These are phyloP conservation scores for Diarsia dahlii DNA, from an alignment of 2,888 invertebrate genomes.

Conservation along the genomic window DNA sequence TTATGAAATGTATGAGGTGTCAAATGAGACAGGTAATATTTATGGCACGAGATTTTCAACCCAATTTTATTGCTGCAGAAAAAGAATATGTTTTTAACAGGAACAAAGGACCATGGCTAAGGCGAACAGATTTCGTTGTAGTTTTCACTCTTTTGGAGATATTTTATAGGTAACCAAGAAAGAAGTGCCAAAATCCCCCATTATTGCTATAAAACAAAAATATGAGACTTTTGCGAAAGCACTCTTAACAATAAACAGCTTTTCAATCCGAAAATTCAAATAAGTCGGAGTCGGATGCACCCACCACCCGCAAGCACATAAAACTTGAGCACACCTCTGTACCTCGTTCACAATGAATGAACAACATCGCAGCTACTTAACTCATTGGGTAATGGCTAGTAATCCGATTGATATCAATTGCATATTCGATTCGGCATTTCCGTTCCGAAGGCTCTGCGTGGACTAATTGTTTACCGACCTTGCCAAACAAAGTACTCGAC, in stretches of 20 bases:
- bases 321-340: constrained; percentile 69
- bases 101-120: neutral
- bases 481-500: constrained; percentile 73
- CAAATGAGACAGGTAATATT: constrained; percentile 32
- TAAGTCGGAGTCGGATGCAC: neutral
- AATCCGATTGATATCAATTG: constrained; percentile 82
- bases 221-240: neutral
- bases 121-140: neutral
- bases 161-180: neutral
- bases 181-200: neutral
- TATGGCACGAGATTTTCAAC: constrained; percentile 4
- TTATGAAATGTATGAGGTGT: constrained; percentile 31
- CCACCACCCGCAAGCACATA: neutral
- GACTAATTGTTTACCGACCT: constrained; percentile 85
- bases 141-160: neutral
- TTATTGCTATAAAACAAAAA: neutral
- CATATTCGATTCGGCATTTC: constrained; percentile 88
- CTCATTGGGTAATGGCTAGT: constrained; percentile 75
- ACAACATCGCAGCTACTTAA: constrained; percentile 75
- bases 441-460: constrained; percentile 78
- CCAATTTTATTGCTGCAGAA: neutral
- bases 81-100: neutral
- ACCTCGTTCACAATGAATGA: constrained; percentile 86
- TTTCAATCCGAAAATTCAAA: neutral
- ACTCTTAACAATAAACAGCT: neutral